Evolutionary conservation across 2,888 invertebrate genomes (phyloP).

Genomic region (Colostygia pectinataria): DNA sequence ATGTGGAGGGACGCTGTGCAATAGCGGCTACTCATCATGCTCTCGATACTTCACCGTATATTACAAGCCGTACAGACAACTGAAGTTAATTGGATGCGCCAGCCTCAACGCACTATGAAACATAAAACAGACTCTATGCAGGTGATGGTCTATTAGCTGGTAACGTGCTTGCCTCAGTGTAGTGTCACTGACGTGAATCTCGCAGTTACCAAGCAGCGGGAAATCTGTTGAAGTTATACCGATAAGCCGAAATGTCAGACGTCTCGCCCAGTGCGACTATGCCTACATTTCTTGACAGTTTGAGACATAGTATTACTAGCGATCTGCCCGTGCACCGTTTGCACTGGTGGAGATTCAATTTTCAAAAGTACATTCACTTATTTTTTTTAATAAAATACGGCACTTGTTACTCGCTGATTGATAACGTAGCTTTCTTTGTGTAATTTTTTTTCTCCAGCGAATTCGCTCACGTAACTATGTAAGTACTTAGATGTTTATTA

Average conservation of each 20-base stretch:
- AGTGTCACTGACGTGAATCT: constrained; percentile 23
- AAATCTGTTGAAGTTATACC: constrained; percentile 27
- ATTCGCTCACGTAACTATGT: too few relatives aligned
- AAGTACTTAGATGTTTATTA: too few relatives aligned
- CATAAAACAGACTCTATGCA: constrained; percentile 53
- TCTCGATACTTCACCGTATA: constrained; percentile 71
- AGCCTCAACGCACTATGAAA: constrained; percentile 48
- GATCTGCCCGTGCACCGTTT: too few relatives aligned
- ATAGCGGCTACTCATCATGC: constrained; percentile 55
- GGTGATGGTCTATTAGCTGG: constrained; percentile 24
- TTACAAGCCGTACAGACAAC: constrained; percentile 69
- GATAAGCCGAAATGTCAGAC: constrained; percentile 28
- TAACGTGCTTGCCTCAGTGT: constrained; percentile 27
- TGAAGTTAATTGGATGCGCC: constrained; percentile 77
- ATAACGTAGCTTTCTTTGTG: too few relatives aligned
- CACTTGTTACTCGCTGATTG: too few relatives aligned
- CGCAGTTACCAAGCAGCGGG: constrained; percentile 18
- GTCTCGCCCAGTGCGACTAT: not conserved
- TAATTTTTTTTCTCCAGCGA: too few relatives aligned
- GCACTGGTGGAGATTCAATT: too few relatives aligned
- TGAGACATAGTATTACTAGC: too few relatives aligned
- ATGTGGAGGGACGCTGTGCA: constrained; percentile 33
- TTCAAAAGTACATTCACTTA: too few relatives aligned
- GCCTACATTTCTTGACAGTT: constrained; percentile 16
- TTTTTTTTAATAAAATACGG: too few relatives aligned